Percentiles rank a stretch among this genome's conserved stretches.
Evolutionary conservation across 2,113 vertebrate genomes (phyloP).

Genomic region (Macquaria australasica): DNA sequence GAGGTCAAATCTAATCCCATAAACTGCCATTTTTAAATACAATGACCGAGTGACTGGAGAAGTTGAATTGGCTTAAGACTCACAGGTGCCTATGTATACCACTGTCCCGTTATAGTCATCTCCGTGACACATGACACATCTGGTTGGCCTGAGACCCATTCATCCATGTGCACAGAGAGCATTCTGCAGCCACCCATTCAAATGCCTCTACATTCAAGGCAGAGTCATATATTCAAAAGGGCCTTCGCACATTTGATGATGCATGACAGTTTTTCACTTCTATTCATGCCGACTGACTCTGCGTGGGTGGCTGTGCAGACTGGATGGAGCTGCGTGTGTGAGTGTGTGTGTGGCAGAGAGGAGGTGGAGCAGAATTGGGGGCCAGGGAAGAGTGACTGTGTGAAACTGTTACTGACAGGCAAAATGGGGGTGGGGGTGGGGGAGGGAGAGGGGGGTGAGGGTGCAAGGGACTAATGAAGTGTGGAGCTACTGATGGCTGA

Average conservation of each 20-base stretch:
- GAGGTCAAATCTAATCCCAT: constrained; percentile 48
- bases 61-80: constrained; percentile 35
- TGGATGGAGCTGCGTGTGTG: constrained; percentile 55
- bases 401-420: constrained; percentile 69
- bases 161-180: constrained; percentile 55
- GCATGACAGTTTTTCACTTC: constrained; percentile 73
- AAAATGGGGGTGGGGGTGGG: constrained; percentile 40
- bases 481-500: constrained; percentile 24
- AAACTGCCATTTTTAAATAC: constrained; percentile 43
- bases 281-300: constrained; percentile 66
- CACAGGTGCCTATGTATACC: constrained; percentile 30
- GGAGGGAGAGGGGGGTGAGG: constrained; percentile 4
- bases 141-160: constrained; percentile 46
- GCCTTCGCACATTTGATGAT: constrained; percentile 76
- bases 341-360: constrained; percentile 8
- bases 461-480: constrained; percentile 57
- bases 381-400: constrained; percentile 60
- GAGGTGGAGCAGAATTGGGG: constrained; percentile 42
- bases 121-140: constrained; percentile 50
- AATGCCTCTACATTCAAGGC: constrained; percentile 69
- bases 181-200: constrained; percentile 49
- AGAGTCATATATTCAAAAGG: constrained; percentile 68
- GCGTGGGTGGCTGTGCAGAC: constrained; percentile 64
- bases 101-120: constrained; percentile 33
- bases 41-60: constrained; percentile 33